Evolutionary conservation across 2,113 vertebrate species (phyloP).

Genomic region (Herpailurus yagouaroundi): DNA sequence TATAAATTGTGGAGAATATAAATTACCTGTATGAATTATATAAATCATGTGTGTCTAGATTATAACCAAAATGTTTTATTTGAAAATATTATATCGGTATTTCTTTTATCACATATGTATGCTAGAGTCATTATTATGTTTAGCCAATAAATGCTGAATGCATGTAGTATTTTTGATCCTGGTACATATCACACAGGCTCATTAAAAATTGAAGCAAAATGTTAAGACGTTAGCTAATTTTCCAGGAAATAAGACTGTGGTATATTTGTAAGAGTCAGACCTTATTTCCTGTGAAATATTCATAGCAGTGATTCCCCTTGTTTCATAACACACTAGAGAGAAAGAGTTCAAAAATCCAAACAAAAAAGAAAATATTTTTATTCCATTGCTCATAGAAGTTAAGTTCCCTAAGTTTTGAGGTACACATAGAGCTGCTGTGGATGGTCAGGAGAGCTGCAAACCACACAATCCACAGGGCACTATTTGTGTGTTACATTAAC

Average conservation of each 20-base stretch:
- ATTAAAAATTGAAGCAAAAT: not conserved
- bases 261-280: not conserved
- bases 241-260: not conserved
- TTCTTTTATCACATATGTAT: not conserved
- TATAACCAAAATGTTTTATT: not conserved
- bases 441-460: accelerated
- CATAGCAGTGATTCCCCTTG: not conserved
- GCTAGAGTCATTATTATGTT: not conserved
- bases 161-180: not conserved
- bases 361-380: not conserved
- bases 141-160: not conserved
- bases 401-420: not conserved
- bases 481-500: no score
- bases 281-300: not conserved
- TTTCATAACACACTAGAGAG: not conserved
- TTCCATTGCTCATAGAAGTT: not conserved
- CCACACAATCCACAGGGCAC: no score
- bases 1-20: not conserved
- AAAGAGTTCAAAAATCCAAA: not conserved
- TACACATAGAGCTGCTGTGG: not conserved
- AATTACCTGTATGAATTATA: not conserved
- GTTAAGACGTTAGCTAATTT: not conserved
- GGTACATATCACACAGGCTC: not conserved
- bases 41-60: not conserved
- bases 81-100: not conserved